phyloP scores from a whole-genome alignment of 2,888 invertebrate genomes.

The Gryllus longicercus region DNA sequence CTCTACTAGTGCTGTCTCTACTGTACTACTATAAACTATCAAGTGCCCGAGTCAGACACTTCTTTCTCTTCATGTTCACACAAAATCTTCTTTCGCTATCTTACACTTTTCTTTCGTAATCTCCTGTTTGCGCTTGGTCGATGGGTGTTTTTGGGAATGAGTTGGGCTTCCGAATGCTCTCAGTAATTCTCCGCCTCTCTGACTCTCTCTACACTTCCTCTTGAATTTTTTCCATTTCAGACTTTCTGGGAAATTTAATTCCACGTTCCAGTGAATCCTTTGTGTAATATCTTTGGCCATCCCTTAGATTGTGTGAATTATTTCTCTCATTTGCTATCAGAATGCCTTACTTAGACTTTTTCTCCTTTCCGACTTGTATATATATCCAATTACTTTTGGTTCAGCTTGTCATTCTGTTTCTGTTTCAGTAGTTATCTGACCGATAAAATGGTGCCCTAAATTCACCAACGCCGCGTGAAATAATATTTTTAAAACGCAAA shows the following conservation, averaged over 20 bases:
- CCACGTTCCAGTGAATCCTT: neutral
- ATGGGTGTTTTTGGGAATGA: neutral
- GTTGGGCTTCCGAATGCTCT: neutral
- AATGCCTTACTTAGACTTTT: neutral
- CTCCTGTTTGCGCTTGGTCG: neutral
- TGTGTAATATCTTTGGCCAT: slow-evolving; percentile 17
- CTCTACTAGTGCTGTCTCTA: slow-evolving; percentile 7
- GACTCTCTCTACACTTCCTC: neutral
- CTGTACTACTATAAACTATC: slow-evolving; percentile 7
- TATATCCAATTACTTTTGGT: too few species aligned
- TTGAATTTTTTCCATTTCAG: slow-evolving; percentile 2
- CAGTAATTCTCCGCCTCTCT: neutral
- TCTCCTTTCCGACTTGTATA: neutral
- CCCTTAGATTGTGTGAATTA: neutral
- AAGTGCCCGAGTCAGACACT: neutral
- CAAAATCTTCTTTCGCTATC: too few species aligned
- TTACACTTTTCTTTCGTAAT: neutral
- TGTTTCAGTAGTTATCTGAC: too few species aligned
- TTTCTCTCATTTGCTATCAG: slow-evolving; percentile 4
- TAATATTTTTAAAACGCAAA: too few species aligned
- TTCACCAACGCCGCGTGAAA: too few species aligned
- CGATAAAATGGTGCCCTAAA: too few species aligned
- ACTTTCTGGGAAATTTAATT: neutral
- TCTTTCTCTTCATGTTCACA: neutral
- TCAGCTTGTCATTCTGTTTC: too few species aligned